These are phyloP conservation scores for Ypsolopha scabrella DNA, from an alignment of 2,888 invertebrate species.

Conservation along the genomic window DNA sequence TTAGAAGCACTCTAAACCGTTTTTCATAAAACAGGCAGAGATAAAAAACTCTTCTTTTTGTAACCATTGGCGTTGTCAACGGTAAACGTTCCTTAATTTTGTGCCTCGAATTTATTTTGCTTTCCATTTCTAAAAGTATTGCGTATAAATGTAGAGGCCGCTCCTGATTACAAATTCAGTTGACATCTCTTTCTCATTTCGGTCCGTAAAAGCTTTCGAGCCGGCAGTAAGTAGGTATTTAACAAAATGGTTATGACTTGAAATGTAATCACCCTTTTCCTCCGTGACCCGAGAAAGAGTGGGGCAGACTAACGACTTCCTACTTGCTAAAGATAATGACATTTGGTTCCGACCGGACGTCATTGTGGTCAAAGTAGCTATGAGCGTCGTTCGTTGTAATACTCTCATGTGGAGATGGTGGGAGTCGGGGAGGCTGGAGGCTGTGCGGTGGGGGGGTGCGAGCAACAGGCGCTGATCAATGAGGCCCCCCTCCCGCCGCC, in stretches of 20 bases:
- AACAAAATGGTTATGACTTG: background rate
- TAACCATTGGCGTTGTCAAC: too few species aligned
- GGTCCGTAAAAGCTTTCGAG: too few species aligned
- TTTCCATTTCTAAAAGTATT: too few species aligned
- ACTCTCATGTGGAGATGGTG: background rate
- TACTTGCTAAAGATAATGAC: background rate
- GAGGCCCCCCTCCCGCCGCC: slow-evolving; percentile 28
- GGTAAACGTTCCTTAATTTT: too few species aligned
- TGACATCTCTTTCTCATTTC: too few species aligned
- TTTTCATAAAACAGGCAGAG: too few species aligned
- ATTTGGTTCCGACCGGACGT: background rate
- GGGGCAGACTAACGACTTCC: slow-evolving; percentile 1
- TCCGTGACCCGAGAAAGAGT: background rate
- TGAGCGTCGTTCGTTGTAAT: background rate
- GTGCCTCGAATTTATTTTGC: too few species aligned
- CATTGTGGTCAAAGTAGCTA: background rate
- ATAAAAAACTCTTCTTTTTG: too few species aligned
- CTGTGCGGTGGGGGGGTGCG: slow-evolving; percentile 15
- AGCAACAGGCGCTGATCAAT: slow-evolving; percentile 67
- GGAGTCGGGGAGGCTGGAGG: slow-evolving; percentile 13
- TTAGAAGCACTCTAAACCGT: too few species aligned
- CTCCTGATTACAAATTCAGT: too few species aligned
- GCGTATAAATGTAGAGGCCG: too few species aligned
- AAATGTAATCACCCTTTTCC: background rate
- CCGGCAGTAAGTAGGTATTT: too few species aligned